Evolutionary conservation across 2,797 vertebrate genomes (phyloP), one percentile per base, ranked within the genome.

Genomic region (Alauda arvensis): DNA sequence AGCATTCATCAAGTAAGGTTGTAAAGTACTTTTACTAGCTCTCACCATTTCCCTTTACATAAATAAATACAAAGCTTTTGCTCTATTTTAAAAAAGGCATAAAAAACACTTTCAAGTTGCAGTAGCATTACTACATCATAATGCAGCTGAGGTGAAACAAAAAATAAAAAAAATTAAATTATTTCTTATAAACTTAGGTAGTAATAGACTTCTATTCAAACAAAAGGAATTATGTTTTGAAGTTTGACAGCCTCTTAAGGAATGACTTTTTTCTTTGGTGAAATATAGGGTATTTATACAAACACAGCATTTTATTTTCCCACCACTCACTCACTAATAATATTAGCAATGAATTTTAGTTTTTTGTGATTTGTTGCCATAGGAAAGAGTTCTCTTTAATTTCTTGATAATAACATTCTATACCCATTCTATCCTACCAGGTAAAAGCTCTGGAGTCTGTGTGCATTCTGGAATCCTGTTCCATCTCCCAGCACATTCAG

Each of bases 371-470:
- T 59, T 18, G 14, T 19, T 83, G 24, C 37, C 87, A 66, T n/a
- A 40, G 9, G 7, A 68, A 87, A 31, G 15, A 21, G 23, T 77
- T 80, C 18, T 31, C 33, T 67, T 75, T n/a, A 40, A 69, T 82
- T 81, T 77, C 46, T 63, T 53, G 6, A 56, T 45, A 72, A 8
- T 3, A 60, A 55, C 14, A 53, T 75, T 93, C 97, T 96, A 99
- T 18, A 99, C 98, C 98, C 98, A 99, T 51, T 97, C 96, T 57
- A 96, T 94, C 79, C 93, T 96, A 45, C 74, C 80, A 74, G 95
- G 93, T 23, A 76, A 85, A 84, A 82, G 53, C 29, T 83, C 81
- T 40, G 61, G 60, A 57, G 82, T 70, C 11, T 39, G 59, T 17
- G 79, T 83, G 3, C 72, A 57, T 93, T 98, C 97, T 52, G 95